These are phyloP conservation scores for Peromyscus leucopus DNA, from an alignment of 2,113 vertebrate genomes.

Conservation along the genomic window DNA sequence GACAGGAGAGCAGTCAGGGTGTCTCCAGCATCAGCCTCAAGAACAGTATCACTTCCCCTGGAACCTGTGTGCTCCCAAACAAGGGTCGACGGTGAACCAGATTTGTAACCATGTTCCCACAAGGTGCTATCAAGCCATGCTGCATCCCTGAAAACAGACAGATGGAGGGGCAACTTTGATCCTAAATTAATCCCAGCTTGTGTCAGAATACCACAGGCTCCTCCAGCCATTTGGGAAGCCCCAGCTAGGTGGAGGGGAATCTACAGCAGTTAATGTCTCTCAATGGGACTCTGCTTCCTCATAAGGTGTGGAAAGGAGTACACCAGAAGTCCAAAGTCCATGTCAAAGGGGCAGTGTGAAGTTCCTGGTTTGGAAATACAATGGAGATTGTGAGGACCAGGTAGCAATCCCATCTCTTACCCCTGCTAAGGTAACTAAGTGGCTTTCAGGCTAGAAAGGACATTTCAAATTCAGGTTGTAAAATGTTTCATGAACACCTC, in stretches of 20 bases:
- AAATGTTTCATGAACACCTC: neutral
- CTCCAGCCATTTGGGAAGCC: neutral
- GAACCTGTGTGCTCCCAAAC: neutral
- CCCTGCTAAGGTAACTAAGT: neutral
- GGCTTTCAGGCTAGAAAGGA: neutral
- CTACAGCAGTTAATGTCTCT: neutral
- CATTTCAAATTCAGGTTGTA: neutral
- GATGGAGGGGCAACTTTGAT: constrained; percentile 80
- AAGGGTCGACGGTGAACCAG: constrained; percentile 22
- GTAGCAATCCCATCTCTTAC: rapidly evolving
- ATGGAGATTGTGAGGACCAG: neutral
- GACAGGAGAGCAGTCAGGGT: neutral
- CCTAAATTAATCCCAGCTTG: constrained; percentile 82
- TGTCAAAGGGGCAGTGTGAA: neutral
- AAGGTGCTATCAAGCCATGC: constrained; percentile 13
- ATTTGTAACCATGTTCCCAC: neutral
- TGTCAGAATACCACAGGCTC: constrained; percentile 59
- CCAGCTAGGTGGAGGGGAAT: neutral
- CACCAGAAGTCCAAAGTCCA: neutral
- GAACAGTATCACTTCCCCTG: neutral
- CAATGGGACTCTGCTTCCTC: rapidly evolving
- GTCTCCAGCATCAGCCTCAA: neutral
- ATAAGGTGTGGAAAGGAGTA: rapidly evolving
- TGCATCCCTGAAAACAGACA: constrained; percentile 65
- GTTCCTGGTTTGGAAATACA: neutral